A percentile compares a stretch with the other conserved stretches of the same genome.
Conservation (phyloP, 2,888 invertebrate genomes). For the Brachyopa scutellaris region DNA sequence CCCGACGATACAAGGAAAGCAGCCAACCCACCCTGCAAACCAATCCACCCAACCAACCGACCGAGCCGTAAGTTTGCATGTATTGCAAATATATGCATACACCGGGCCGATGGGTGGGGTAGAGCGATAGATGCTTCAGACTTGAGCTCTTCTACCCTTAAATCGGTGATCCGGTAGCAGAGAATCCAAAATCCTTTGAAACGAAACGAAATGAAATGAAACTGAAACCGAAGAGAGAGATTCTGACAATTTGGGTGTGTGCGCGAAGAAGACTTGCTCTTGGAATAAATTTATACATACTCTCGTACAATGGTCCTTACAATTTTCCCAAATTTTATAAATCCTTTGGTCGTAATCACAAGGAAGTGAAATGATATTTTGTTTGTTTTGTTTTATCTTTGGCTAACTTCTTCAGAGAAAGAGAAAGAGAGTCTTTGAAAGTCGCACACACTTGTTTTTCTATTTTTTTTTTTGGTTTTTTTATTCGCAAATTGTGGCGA, state of each 20-base stretch:
- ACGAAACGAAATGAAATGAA: conserved; percentile 20
- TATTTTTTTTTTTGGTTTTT: not conserved
- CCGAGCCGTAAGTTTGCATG: conserved; percentile 65
- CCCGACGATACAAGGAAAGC: conserved; percentile 66
- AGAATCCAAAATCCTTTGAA: conserved; percentile 1
- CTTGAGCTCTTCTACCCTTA: conserved; percentile 40
- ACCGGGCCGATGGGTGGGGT: not conserved
- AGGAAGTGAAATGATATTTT: conserved; percentile 22
- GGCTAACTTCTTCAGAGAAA: not conserved
- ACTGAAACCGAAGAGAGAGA: not conserved
- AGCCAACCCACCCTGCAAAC: conserved; percentile 30
- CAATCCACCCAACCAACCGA: not conserved
- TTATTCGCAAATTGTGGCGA: too few relatives aligned
- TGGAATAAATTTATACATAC: too few relatives aligned
- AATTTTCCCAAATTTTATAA: not conserved
- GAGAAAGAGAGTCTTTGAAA: not conserved
- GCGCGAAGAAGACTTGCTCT: too few relatives aligned
- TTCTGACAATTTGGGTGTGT: conserved; percentile 37
- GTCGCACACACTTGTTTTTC: not conserved
- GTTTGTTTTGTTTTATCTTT: conserved; percentile 24
- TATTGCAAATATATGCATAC: conserved; percentile 69
- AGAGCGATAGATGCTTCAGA: not conserved
- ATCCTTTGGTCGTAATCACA: conserved; percentile 4
- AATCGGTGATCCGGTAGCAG: conserved; percentile 12
- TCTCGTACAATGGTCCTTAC: not conserved